These are phyloP conservation scores for Aphelenchoides avenae DNA, from an alignment of 1,140 invertebrate species.

Conservation along the genomic window DNA sequence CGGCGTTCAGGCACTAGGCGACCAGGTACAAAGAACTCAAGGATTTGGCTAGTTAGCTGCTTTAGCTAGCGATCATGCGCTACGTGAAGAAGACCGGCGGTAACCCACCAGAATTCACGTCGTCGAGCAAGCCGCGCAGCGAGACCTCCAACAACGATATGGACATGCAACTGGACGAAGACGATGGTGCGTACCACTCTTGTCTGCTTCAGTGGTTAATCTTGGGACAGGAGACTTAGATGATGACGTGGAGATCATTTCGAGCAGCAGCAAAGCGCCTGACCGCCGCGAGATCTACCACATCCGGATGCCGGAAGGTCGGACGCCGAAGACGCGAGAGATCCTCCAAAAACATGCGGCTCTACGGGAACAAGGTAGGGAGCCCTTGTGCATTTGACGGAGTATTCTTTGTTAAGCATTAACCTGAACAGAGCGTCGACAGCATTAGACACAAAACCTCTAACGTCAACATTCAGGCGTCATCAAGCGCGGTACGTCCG, in stretches of 20 bases:
- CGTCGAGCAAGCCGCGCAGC: neutral
- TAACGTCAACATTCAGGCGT: too few relatives aligned
- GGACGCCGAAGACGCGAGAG: slow-evolving; percentile 7
- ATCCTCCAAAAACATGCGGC: slow-evolving; percentile 19
- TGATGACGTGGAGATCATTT: neutral
- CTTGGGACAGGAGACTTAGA: neutral
- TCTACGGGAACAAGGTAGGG: slow-evolving; percentile 26
- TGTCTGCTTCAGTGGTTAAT: neutral
- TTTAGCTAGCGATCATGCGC: slow-evolving; percentile 22
- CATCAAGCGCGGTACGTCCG: too few relatives aligned
- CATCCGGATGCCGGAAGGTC: slow-evolving; percentile 21
- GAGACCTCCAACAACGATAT: neutral
- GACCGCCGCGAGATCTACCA: slow-evolving; percentile 32
- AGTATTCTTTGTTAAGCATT: too few relatives aligned
- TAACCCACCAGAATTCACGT: slow-evolving; percentile 10
- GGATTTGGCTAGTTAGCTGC: neutral
- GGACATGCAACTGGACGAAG: neutral
- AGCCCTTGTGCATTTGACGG: too few relatives aligned
- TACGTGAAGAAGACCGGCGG: slow-evolving; percentile 14
- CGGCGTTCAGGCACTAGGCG: slow-evolving; percentile 22
- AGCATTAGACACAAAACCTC: too few relatives aligned
- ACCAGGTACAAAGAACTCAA: too few relatives aligned
- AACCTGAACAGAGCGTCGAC: too few relatives aligned
- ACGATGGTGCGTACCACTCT: neutral
- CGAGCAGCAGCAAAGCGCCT: slow-evolving; percentile 13